phyloP scores from a whole-genome alignment of 1,140 invertebrate species.

The Ceratina japonica region DNA sequence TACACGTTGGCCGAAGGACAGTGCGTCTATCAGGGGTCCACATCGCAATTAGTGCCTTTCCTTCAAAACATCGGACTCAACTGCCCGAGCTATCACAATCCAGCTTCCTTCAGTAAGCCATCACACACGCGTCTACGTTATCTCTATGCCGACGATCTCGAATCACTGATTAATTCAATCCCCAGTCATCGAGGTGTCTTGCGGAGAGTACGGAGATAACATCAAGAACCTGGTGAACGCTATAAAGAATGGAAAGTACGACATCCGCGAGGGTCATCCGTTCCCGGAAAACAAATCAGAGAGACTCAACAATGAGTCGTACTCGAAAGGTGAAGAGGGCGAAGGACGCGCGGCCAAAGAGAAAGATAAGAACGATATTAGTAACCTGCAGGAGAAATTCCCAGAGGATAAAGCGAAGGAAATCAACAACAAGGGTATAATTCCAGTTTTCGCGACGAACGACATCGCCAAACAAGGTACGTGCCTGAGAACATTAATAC shows the following conservation, averaged over 20 bases:
- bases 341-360: constrained; percentile 70
- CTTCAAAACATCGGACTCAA: constrained; percentile 89
- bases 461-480: constrained; percentile 84
- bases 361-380: constrained; percentile 79
- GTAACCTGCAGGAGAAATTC: constrained; percentile 79
- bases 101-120: constrained; percentile 92
- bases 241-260: constrained; percentile 89
- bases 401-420: constrained; percentile 75
- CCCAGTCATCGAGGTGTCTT: constrained; percentile 94
- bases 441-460: constrained; percentile 82
- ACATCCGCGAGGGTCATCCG: constrained; percentile 84
- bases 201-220: constrained; percentile 96
- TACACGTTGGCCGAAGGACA: constrained; percentile 96
- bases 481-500: background rate
- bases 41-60: constrained; percentile 92
- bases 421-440: constrained; percentile 71
- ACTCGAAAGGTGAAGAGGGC: constrained; percentile 66
- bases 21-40: constrained; percentile 95
- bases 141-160: background rate
- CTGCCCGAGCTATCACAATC: constrained; percentile 98
- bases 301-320: constrained; percentile 82
- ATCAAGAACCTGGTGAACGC: constrained; percentile 90
- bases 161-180: background rate
- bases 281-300: constrained; percentile 82
- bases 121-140: background rate